These are phyloP conservation scores for Carassius carassius DNA, from an alignment of 2,113 vertebrate species.

Conservation along the genomic window DNA sequence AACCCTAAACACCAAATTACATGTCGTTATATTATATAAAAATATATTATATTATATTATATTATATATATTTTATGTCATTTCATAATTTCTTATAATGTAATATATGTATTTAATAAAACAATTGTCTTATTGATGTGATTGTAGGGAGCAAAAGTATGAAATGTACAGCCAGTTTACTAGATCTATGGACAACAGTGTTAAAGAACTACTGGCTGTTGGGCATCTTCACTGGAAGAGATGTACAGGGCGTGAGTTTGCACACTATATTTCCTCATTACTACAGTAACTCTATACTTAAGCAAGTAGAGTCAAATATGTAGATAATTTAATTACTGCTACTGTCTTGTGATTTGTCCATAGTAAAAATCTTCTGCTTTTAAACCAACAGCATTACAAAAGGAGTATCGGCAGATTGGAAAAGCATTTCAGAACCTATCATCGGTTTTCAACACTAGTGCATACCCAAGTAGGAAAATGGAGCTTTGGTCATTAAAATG, in stretches of 20 bases:
- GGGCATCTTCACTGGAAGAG: constrained; percentile 89
- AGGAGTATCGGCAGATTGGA: constrained; percentile 88
- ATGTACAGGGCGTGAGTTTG: constrained; percentile 83
- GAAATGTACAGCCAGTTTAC: constrained; percentile 84
- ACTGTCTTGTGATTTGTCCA: neutral
- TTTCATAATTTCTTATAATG: neutral
- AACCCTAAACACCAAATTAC: neutral
- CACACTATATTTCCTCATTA: neutral
- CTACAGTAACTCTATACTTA: neutral
- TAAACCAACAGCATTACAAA: constrained; percentile 77
- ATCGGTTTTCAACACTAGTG: constrained; percentile 81
- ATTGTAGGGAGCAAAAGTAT: constrained; percentile 82
- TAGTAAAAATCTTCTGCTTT: constrained; percentile 33
- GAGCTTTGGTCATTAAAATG: neutral
- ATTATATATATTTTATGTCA: neutral
- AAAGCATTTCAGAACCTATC: constrained; percentile 85
- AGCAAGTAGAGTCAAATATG: neutral
- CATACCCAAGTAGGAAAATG: constrained; percentile 78
- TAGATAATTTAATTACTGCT: neutral
- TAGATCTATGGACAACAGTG: constrained; percentile 86
- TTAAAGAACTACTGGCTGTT: constrained; percentile 84
- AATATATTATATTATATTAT: too few species aligned
- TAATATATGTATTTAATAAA: neutral
- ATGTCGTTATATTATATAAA: neutral
- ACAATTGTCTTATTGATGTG: neutral